Evolutionary conservation across 2,113 vertebrate genomes (phyloP).

Genomic region (Scartelaos histophorus): DNA sequence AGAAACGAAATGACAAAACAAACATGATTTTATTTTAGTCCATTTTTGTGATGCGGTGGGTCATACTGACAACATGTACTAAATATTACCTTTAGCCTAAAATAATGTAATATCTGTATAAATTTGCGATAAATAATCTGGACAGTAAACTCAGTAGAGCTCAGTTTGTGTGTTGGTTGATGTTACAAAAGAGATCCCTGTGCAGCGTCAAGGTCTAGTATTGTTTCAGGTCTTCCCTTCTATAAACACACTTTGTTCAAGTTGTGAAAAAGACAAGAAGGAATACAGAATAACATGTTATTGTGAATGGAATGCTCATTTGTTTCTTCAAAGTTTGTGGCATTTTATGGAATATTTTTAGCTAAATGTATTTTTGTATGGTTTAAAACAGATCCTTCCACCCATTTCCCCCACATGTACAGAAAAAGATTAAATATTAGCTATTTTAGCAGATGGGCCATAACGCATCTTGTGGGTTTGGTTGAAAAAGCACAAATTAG

Average conservation of each 20-base stretch:
- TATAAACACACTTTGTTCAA: background rate
- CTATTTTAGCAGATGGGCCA: background rate
- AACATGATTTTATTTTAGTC: no score
- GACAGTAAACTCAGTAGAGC: background rate
- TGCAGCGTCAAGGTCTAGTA: background rate
- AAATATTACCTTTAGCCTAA: no score
- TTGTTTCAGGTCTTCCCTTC: background rate
- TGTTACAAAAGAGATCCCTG: no score
- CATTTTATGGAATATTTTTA: background rate
- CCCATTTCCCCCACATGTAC: no score
- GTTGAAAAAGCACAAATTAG: conserved; percentile 50
- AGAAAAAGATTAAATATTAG: no score
- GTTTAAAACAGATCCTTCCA: background rate
- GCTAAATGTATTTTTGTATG: background rate
- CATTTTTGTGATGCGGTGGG: no score
- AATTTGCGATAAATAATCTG: no score
- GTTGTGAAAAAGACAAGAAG: background rate
- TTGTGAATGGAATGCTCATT: background rate
- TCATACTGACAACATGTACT: no score
- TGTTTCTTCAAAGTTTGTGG: background rate
- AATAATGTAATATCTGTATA: no score
- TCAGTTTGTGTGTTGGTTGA: background rate
- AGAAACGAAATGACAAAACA: no score
- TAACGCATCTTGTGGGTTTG: conserved; percentile 22
- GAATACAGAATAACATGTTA: background rate